Evolutionary conservation across 2,797 vertebrate genomes (phyloP).

Genomic region (Lutjanus campechanus): DNA sequence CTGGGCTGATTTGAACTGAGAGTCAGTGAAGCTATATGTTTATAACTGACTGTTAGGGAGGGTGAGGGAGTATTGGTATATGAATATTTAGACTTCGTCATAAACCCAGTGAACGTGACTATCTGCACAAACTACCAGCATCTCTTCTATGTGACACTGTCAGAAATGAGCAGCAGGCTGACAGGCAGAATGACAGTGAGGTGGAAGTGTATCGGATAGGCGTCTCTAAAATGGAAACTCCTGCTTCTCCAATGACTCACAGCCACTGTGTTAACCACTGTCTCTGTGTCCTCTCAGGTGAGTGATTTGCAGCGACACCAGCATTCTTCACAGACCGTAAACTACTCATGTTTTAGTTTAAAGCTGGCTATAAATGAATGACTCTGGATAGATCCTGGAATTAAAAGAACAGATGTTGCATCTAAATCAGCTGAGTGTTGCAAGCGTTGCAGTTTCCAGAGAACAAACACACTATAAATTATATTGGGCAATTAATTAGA

Average conservation of each 20-base stretch:
- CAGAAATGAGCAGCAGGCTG: conserved; percentile 17
- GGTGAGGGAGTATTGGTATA: no score
- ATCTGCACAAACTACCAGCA: background rate
- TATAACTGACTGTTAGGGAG: no score
- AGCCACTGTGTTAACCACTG: conserved; percentile 4
- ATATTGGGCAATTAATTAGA: conserved; percentile 37
- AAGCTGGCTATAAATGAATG: conserved; percentile 22
- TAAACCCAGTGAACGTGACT: background rate
- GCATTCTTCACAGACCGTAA: conserved; percentile 25
- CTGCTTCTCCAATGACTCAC: background rate
- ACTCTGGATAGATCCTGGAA: conserved; percentile 30
- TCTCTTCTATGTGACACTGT: background rate
- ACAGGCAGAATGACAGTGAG: conserved; percentile 8
- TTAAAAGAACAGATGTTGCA: conserved; percentile 44
- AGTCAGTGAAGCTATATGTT: no score
- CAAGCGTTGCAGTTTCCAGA: conserved; percentile 29
- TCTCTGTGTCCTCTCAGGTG: conserved; percentile 24
- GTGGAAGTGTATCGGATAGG: conserved; percentile 19
- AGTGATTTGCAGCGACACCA: conserved; percentile 50
- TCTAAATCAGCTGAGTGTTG: conserved; percentile 34
- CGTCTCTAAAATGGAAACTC: conserved; percentile 17
- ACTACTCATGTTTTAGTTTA: conserved; percentile 28
- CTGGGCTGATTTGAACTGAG: no score
- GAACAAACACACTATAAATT: conserved; percentile 28
- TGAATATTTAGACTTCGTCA: background rate